These are phyloP conservation scores for Masnerella sp. DNA, from an alignment of 2,888 invertebrate species.

Conservation along the genomic window DNA sequence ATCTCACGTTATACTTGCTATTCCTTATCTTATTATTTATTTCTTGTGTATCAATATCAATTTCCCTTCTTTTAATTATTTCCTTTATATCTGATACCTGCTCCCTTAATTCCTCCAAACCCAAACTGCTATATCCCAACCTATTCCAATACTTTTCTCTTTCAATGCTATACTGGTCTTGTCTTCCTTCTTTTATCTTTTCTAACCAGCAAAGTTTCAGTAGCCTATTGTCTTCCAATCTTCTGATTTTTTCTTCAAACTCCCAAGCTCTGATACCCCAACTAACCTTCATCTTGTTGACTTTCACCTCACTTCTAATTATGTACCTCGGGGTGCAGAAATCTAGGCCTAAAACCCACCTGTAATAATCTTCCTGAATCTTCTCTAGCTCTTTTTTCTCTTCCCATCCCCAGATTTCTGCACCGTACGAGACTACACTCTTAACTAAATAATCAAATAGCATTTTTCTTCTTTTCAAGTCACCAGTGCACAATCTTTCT, in stretches of 20 bases:
- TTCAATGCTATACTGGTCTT: conserved; percentile 1
- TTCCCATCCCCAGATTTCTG: conserved; percentile 9
- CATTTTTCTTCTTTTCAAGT: conserved; percentile 23
- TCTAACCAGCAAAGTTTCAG: not conserved
- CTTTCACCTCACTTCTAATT: not conserved
- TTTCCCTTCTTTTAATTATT: not conserved
- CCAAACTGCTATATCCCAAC: not conserved
- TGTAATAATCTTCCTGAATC: conserved; percentile 10
- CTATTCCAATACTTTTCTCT: not conserved
- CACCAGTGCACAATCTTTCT: conserved; percentile 16
- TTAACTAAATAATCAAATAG: conserved; percentile 20
- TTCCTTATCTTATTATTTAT: not conserved
- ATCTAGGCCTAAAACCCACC: not conserved
- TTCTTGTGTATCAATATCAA: not conserved
- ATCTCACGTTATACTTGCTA: not conserved
- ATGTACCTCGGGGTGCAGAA: conserved; percentile 2
- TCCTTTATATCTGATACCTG: not conserved
- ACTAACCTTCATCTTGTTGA: not conserved
- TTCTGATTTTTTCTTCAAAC: conserved; percentile 4
- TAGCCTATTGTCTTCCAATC: not conserved
- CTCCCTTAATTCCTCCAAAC: not conserved
- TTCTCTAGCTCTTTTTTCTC: conserved; percentile 17
- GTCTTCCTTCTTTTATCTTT: not conserved
- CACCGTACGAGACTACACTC: not conserved
- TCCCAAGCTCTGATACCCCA: not conserved